Base-by-base conservation (phyloP, 2,888 invertebrate species). In the Bugula neritina region DNA sequence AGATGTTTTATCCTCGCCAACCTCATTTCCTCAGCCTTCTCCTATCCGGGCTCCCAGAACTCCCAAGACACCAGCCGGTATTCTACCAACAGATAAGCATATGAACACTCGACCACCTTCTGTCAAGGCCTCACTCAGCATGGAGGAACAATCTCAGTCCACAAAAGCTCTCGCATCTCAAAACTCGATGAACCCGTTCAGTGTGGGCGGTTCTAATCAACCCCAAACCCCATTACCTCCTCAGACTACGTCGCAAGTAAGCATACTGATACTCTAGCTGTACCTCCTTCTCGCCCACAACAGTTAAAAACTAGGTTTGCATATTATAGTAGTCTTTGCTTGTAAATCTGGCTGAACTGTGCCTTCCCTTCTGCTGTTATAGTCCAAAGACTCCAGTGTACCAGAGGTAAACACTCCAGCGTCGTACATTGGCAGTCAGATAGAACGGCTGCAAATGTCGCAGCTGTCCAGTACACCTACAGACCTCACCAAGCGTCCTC, bases 401-500 rank as follows among this genome's bases (percentile, higher is more conserved):
- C 63, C 63, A 2, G 27, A 13, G 5, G 3, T 31, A 23, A 29
- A 23, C 10, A 63, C 63, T 2, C 63, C 63, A 13, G n/a, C 63
- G 10, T 2, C 63, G 5, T 63, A 63, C 27, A 27, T 63, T 2
- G 27, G 63, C 63, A 63, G 63, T n/a, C 63, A 63, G 5, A 31
- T 63, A 31, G 29, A 63, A 34, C 21, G n/a, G 10, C 29, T 63
- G 5, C 27, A 63, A 17, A 13, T 31, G n/a, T 5, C 34, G 2
- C 31, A 63, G 10, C 25, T 17, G 17, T 23, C n/a, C n/a, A 55
- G 25, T 55, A 3, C 55, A n/a, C 5, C 3, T 17, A 76, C 83
- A 81, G 79, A 82, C 87, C 75, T 84, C 90, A 79, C 75, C 75
- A 91, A 91, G 84, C 87, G 93, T 80, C 95, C 95, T 54, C 86